A percentile compares a stretch with the other conserved stretches of the same genome.
These are phyloP conservation scores for Hypanus sabinus DNA, from an alignment of 2,113 vertebrate genomes.

Conservation along the genomic window DNA sequence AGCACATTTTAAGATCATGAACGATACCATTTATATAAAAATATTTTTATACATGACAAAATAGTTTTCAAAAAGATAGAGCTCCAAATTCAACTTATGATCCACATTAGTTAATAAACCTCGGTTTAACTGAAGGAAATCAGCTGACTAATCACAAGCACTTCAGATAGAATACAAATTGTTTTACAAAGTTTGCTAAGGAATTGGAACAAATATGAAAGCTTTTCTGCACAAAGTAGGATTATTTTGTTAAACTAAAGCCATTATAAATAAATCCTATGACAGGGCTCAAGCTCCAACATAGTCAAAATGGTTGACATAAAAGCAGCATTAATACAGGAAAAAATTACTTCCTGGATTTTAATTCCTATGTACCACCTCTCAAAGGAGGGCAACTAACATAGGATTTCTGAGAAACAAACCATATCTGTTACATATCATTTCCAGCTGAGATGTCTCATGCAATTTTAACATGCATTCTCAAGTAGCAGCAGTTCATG, in stretches of 20 bases:
- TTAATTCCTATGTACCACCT: too few species aligned
- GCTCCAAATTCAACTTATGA: neutral
- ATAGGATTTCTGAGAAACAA: too few species aligned
- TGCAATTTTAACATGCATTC: too few species aligned
- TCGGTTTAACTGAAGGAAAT: neutral
- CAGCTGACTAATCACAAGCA: neutral
- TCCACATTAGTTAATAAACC: neutral
- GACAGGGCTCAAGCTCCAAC: neutral
- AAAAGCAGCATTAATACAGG: too few species aligned
- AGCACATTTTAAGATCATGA: neutral
- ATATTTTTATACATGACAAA: neutral
- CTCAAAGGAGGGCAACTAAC: too few species aligned
- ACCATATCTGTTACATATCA: too few species aligned
- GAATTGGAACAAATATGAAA: neutral
- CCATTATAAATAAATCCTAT: neutral
- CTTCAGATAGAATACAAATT: neutral
- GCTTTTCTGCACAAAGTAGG: neutral
- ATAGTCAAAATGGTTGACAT: too few species aligned
- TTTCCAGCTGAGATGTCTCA: too few species aligned
- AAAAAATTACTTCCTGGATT: too few species aligned
- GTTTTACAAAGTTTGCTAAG: neutral
- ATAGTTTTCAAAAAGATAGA: neutral
- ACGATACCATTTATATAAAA: neutral
- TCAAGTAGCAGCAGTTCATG: too few species aligned
- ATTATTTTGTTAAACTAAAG: neutral